Conservation (phyloP, 2,888 invertebrate genomes). For the Pseudococcus jackbeardsleyi region DNA sequence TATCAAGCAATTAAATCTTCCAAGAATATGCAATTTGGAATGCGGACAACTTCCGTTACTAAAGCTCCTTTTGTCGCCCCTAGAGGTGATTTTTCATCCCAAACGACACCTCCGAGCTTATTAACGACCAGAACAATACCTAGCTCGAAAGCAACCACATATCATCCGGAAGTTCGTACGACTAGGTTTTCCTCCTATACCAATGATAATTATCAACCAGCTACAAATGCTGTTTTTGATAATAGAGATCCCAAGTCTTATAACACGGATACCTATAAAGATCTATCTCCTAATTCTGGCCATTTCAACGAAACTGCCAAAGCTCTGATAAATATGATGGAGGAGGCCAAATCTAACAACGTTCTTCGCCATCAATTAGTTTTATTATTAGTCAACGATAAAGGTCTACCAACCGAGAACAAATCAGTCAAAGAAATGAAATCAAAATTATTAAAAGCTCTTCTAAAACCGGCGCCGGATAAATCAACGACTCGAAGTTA, state of each 20-base stretch:
- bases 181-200: neutral
- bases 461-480: conserved; percentile 71
- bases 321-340: conserved; percentile 84
- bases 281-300: conserved; percentile 81
- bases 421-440: conserved; percentile 79
- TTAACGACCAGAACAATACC: neutral
- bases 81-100: conserved; percentile 15
- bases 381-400: conserved; percentile 81
- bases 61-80: conserved; percentile 13
- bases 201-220: neutral
- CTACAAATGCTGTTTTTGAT: neutral
- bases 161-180: conserved; percentile 3
- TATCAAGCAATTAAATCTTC: conserved; percentile 57
- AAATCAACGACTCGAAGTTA: neutral
- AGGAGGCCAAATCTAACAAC: conserved; percentile 75
- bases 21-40: conserved; percentile 59
- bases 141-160: neutral
- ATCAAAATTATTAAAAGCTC: conserved; percentile 78
- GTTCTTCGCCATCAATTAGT: conserved; percentile 72
- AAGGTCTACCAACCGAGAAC: conserved; percentile 76
- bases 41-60: conserved; percentile 59
- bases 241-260: conserved; percentile 75
- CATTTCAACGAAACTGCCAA: conserved; percentile 82
- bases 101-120: neutral
- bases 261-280: conserved; percentile 72